These are phyloP conservation scores for Electrona antarctica DNA, from an alignment of 2,113 vertebrate genomes.

Conservation along the genomic window DNA sequence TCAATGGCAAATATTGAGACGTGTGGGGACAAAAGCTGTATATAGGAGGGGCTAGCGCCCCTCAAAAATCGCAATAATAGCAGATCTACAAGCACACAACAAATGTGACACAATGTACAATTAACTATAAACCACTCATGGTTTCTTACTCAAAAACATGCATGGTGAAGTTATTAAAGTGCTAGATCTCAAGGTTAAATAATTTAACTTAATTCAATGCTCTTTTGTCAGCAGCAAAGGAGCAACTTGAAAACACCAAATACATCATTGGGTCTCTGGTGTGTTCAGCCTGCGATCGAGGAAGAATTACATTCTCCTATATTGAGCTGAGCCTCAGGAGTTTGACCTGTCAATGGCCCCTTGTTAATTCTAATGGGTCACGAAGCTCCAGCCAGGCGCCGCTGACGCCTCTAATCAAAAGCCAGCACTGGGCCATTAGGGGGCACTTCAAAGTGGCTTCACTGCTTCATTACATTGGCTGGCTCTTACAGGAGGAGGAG, in stretches of 20 bases:
- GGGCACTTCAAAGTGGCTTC: conserved; percentile 73
- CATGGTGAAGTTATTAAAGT: too few relatives aligned
- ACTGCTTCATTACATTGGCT: conserved; percentile 59
- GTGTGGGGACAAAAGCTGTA: too few relatives aligned
- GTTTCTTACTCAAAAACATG: too few relatives aligned
- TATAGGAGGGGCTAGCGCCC: too few relatives aligned
- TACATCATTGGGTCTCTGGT: conserved; percentile 24
- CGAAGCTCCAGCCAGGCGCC: conserved; percentile 68
- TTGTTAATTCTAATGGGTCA: conserved; percentile 78
- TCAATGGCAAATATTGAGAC: too few relatives aligned
- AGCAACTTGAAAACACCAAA: conserved; percentile 42
- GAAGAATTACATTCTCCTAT: conserved; percentile 45
- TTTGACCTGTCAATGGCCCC: conserved; percentile 70
- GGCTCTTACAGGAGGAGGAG: conserved; percentile 54
- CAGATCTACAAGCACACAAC: too few relatives aligned
- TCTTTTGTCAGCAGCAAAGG: not conserved
- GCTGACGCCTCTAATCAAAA: conserved; percentile 78
- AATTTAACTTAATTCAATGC: too few relatives aligned
- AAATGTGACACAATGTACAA: too few relatives aligned
- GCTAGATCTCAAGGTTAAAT: too few relatives aligned
- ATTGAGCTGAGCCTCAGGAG: conserved; percentile 39
- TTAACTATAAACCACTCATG: too few relatives aligned
- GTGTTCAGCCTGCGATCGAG: conserved; percentile 10
- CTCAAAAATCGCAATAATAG: too few relatives aligned
- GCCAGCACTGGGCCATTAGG: conserved; percentile 58